Evolutionary conservation across 2,113 vertebrate species (phyloP), one percentile per base, ranked within the genome.

Genomic region (Bucco capensis): DNA sequence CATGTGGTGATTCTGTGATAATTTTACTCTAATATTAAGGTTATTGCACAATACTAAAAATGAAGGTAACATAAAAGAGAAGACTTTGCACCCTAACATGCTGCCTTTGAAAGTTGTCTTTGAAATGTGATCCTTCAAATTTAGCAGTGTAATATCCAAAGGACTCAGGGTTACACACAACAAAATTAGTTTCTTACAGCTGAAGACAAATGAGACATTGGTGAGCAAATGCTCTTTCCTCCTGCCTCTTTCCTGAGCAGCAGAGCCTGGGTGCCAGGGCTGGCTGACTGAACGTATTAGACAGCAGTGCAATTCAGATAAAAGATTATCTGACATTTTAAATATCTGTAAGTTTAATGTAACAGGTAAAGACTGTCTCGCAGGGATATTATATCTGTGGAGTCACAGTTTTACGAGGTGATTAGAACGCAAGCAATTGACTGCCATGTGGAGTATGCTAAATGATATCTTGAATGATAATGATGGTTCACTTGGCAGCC

Each of bases 261-360:
- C 17, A 19, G 23, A 88, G 16, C 38, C 58, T 18, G 12, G 31
- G 8, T 51, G 35, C 21, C 1, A 0, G 35, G 35, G 49, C 56
- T 19, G 51, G 19, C 66, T 91, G 91, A 75, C 64, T 65, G 85
- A 86, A 81, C 83, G 37, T 14, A 18, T 89, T 77, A 91, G 71
- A 58, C 66, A 79, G 86, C 53, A 40, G 18, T 5, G 24, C 83
- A 71, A 47, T 81, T 88, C 61, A 33, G 42, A 82, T 88, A 80
- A 83, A 79, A 78, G 49, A 90, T 85, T 53, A 56, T 42, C 75
- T 79, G 93, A 85, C 86, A 64, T 50, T 91, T 91, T 82, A 82
- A 92, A 84, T 90, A 91, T 67, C 88, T 72, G 79, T 90, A 82
- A 94, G 83, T 94, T 94, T 93, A 93, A 92, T 72, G 19, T 71